Base-by-base conservation (phyloP, 2,888 invertebrate genomes). In the Amorpha juglandis region DNA sequence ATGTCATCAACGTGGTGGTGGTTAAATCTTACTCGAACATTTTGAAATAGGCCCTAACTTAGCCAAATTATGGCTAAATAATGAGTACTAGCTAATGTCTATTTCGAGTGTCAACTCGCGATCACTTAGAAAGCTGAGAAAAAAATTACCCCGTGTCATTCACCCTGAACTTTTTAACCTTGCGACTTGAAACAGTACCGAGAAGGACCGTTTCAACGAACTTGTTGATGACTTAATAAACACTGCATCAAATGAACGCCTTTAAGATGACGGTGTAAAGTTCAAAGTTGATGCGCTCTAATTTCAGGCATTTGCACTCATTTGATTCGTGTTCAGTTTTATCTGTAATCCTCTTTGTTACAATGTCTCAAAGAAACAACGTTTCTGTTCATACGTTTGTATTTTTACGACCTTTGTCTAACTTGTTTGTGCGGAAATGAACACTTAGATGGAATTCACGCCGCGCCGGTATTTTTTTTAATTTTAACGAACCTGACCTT, bases 81-180 rank as follows among this genome's bases (percentile, higher is more conserved):
- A 78, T 79, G 73, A 78, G 72, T 71, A 27, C 4, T 76, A 75
- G 55, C 35, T 50, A 62, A 51, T 69, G 4, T 50, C 64, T 72
- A 45, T 76, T 73, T 86, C 65, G 90, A 88, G 84, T 91, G 89
- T 72, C 73, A 67, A 69, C 70, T 66, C 69, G 71, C 79, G 71
- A 82, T 86, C 79, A 74, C 71, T 75, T 71, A 73, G 81, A 84
- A 78, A 81, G 79, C 74, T 72, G 71, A 79, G 78, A 81, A 83
- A 82, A n/a, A 82, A 77, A 77, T 50, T 67, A 70, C 68, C 71
- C 72, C 66, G 72, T 88, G 85, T 89, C 87, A 85, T 85, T 86
- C 80, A 85, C 87, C 83, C 83, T 88, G 87, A 89, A 88, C 88
- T 88, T 83, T 86, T 80, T 79, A 88, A 88, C 89, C 86, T 87